Evolutionary conservation across 2,888 invertebrate genomes (phyloP).

Genomic region (Hofmannophila pseudospretella): DNA sequence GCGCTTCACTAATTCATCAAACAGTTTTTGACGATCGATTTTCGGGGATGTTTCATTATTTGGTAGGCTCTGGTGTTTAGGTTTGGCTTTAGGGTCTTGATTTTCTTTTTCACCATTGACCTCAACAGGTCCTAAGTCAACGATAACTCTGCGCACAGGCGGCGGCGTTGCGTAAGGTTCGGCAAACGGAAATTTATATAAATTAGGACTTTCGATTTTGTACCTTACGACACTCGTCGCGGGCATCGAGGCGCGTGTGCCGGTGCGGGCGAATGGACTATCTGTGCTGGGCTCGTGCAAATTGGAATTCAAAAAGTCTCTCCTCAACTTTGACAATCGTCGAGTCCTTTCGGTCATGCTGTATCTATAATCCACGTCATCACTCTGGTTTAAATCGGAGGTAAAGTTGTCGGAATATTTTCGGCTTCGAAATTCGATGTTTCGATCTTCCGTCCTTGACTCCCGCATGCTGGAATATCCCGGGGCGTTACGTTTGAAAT

Average conservation of each 20-base stretch:
- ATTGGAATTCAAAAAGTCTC: conserved; percentile 66
- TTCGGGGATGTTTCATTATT: conserved; percentile 41
- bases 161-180: conserved; percentile 70
- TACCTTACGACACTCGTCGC: conserved; percentile 48
- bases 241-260: conserved; percentile 61
- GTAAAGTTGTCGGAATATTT: conserved; percentile 71
- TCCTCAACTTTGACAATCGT: conserved; percentile 59
- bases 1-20: conserved; percentile 64
- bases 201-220: conserved; percentile 67
- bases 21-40: conserved; percentile 63
- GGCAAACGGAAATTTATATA: conserved; percentile 72
- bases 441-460: conserved; percentile 51
- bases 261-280: conserved; percentile 51
- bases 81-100: conserved; percentile 42
- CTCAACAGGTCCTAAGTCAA: conserved; percentile 49
- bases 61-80: conserved; percentile 44
- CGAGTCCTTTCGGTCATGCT: conserved; percentile 64
- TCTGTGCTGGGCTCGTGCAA: conserved; percentile 57
- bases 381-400: conserved; percentile 63
- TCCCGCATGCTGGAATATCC: conserved; percentile 71
- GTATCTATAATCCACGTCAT: conserved; percentile 64
- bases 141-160: conserved; percentile 50
- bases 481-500: conserved; percentile 65
- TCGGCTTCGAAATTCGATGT: conserved; percentile 58
- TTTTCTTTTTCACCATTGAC: conserved; percentile 55